Evolutionary conservation across 1,140 invertebrate genomes (phyloP), one percentile per base, ranked within the genome.

Genomic region (Centruroides sculpturatus): DNA sequence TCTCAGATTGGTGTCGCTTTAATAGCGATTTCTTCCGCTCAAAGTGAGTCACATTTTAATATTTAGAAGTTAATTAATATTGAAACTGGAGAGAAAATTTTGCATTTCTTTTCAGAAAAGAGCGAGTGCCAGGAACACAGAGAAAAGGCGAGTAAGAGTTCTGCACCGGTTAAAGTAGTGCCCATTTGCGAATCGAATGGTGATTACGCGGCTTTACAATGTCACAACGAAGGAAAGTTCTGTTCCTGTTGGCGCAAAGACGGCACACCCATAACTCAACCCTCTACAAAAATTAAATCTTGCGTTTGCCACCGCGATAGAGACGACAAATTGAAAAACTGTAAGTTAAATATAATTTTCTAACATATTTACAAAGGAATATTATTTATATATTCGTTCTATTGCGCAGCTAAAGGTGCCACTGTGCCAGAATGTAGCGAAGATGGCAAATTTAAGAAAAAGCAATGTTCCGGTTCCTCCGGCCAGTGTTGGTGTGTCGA

Each of bases 171-270:
- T n/a, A 55, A 60, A 53, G 35, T 66, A 52, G 49, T 66, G 41
- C 65, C 65, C 13, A 50, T 57, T 8, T 66, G 65, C 35, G 62
- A 66, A 7, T 57, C 55, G 34, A 64, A 65, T 51, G 65, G 65
- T 10, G 59, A 62, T 55, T 66, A 64, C n/a, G 63, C 62, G 10
- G 57, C 63, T 36, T 47, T 60, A 8, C 65, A 66, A 57, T 66
- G 65, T 58, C 59, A 60, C 60, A 61, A 55, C 9, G 13, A 51
- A 47, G 56, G 51, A 41, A 46, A 62, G 48, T 66, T 66, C 59
- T 66, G 65, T 55, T 59, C 59, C 35, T 66, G 65, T 50, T 66
- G 63, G 65, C 55, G 57, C 12, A 64, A 64, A 47, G 55, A 64
- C 46, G 65, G 65, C 1, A 54, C 52, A 36, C 57, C 57, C 57